Evolutionary conservation across 2,888 invertebrate genomes (phyloP), one percentile per base, ranked within the genome.

Genomic region (Kuschelorhynchus macadamiae): DNA sequence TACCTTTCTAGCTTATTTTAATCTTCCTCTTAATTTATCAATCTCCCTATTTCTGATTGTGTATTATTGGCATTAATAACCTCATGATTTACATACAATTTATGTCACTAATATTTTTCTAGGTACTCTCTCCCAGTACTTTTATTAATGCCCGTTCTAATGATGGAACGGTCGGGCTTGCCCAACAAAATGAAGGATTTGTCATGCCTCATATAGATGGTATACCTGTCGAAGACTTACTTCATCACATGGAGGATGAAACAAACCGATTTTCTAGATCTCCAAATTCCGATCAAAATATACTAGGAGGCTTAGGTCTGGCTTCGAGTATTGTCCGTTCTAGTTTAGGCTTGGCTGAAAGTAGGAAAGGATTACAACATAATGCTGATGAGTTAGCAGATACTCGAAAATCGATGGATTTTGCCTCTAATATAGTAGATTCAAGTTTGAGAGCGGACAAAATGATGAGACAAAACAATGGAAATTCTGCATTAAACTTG

Each of bases 291-390:
- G n/a, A n/a, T n/a, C n/a, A 30, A 30, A 14, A 44, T 44, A 12
- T 42, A 18, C 20, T 57, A 1, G 33, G 7, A n/a, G 56, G 41
- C 12, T 36, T 63, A 39, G 36, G 18, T 36, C 25, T 63, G 12
- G 63, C 63, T 25, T 63, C 63, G 18, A 36, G n/a, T 14, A 62
- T 62, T 21, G 62, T 62, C 12, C 44, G 44, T 53, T 20, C 55
- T 3, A 52, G 42, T 4, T 18, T 52, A 32, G n/a, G n/a, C n/a
- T n/a, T n/a, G n/a, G n/a, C n/a, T n/a, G n/a, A n/a, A n/a, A 20
- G 30, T 17, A 39, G 8, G 17, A 33, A 32, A 12, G 1, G 7
- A 11, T 39, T 52, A 7, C 1, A 30, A 2, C 9, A 42, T 11
- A 3, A 42, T 16, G 8, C 4, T 1, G 12, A 9, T n/a, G 39